phyloP scores from a whole-genome alignment of 2,797 vertebrate genomes.

The Peromyscus attwateri region DNA sequence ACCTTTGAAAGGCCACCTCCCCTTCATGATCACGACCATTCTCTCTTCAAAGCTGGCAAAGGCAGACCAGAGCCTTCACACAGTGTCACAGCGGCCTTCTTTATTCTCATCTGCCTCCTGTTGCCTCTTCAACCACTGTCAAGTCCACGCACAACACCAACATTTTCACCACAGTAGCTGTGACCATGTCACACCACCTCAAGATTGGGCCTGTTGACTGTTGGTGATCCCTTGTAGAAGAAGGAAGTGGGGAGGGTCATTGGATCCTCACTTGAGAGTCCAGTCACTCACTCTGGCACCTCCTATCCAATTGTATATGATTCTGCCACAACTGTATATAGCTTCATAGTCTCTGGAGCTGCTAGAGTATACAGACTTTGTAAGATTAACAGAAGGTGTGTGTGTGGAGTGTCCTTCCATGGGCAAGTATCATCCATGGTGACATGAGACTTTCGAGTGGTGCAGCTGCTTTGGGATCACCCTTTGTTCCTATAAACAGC shows the following conservation, averaged over 20 bases:
- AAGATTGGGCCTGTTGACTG: not conserved
- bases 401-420: too few relatives aligned
- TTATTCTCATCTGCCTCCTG: not conserved
- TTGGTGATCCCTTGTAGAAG: not conserved
- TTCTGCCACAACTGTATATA: not conserved
- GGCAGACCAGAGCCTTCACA: not conserved
- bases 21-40: not conserved
- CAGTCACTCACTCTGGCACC: not conserved
- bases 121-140: not conserved
- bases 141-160: not conserved
- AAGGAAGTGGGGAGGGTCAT: not conserved
- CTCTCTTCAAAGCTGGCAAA: conserved; percentile 22
- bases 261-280: not conserved
- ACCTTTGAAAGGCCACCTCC: not conserved
- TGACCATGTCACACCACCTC: not conserved
- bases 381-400: not conserved
- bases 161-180: not conserved
- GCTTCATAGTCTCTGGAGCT: not conserved
- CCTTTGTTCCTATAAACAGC: not conserved
- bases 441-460: not conserved
- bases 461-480: not conserved
- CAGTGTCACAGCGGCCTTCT: not conserved
- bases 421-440: too few relatives aligned
- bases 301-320: not conserved
- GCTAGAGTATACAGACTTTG: not conserved